A percentile compares a stretch with the other conserved stretches of the same genome.
Conservation (phyloP, 2,113 vertebrate species). For the Lagenorhynchus albirostris region DNA sequence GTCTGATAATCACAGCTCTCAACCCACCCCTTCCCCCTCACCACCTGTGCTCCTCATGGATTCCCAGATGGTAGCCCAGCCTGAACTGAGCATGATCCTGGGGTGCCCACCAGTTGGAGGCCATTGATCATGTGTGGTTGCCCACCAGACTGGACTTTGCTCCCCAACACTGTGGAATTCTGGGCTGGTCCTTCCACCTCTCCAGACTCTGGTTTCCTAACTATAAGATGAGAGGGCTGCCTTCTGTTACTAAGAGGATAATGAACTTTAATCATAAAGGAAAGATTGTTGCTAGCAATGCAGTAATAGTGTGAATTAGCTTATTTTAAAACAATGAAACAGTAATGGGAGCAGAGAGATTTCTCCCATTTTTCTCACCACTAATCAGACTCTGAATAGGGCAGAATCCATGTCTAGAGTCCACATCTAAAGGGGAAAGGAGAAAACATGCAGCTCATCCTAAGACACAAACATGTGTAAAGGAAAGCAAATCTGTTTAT, state of each 20-base stretch:
- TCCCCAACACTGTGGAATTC: background rate
- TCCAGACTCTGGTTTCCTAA: background rate
- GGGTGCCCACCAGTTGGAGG: background rate
- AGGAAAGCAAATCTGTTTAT: background rate
- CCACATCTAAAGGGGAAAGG: background rate
- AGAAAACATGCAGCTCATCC: background rate
- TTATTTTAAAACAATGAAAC: background rate
- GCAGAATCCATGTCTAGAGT: background rate
- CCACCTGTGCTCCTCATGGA: background rate
- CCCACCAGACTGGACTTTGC: background rate
- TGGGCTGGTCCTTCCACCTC: background rate
- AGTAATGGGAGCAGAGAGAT: background rate
- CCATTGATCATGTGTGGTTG: background rate
- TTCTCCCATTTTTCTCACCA: background rate
- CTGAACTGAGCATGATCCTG: background rate
- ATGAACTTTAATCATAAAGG: background rate
- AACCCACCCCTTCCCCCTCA: background rate
- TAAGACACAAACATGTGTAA: background rate
- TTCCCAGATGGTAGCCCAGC: background rate
- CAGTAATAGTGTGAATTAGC: background rate
- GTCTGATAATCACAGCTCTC: background rate
- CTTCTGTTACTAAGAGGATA: background rate
- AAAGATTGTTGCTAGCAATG: background rate
- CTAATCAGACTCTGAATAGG: background rate
- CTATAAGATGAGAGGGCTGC: background rate